These are phyloP conservation scores for Melanotaenia trifasciata DNA, from an alignment of 2,797 vertebrate genomes.

Conservation along the genomic window DNA sequence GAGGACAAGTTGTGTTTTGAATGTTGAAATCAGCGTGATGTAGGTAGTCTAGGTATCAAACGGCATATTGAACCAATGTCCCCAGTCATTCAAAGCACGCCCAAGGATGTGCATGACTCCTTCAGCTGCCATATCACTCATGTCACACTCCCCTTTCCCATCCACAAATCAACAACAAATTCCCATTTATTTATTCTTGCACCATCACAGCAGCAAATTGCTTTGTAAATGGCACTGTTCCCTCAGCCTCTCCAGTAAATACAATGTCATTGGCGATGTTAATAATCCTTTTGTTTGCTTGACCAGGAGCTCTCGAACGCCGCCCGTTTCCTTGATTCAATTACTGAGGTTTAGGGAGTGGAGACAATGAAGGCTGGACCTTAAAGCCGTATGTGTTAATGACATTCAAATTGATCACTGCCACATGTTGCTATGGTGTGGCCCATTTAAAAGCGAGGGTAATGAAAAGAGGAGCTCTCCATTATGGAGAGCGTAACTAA, in stretches of 20 bases:
- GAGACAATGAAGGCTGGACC: conserved; percentile 70
- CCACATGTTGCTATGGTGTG: conserved; percentile 70
- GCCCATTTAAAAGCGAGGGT: conserved; percentile 73
- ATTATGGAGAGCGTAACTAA: conserved; percentile 77
- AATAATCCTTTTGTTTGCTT: conserved; percentile 84
- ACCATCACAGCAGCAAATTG: conserved; percentile 76
- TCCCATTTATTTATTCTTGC: conserved; percentile 76
- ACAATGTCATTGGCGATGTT: conserved; percentile 77
- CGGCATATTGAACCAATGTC: conserved; percentile 51
- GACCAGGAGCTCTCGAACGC: conserved; percentile 73
- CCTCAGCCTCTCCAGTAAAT: conserved; percentile 76
- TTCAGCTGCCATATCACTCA: conserved; percentile 49
- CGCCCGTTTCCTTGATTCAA: conserved; percentile 77
- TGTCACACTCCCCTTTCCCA: conserved; percentile 49
- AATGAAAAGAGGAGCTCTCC: conserved; percentile 80
- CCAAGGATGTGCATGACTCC: conserved; percentile 46
- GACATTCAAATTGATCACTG: conserved; percentile 84
- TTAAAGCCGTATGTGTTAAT: conserved; percentile 76
- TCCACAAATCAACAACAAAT: conserved; percentile 61
- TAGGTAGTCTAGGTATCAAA: conserved; percentile 43
- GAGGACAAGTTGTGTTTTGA: conserved; percentile 54
- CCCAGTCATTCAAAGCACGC: conserved; percentile 43
- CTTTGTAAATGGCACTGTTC: conserved; percentile 76
- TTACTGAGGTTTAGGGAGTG: conserved; percentile 74
- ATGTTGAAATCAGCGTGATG: conserved; percentile 34